phyloP scores from a whole-genome alignment of 2,888 invertebrate genomes.

The Zhengitettix transpicula region DNA sequence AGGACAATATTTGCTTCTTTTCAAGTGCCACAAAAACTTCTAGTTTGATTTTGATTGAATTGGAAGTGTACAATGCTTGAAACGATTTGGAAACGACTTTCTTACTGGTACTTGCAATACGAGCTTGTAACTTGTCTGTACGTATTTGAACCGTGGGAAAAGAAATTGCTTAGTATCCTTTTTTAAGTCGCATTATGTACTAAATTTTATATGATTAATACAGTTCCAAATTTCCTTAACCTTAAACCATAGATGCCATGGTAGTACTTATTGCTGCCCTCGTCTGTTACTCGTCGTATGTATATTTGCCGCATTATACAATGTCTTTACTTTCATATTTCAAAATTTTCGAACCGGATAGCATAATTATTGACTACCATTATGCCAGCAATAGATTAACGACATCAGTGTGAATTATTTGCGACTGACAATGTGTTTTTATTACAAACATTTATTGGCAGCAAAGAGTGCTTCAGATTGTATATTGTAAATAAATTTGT shows the following conservation, averaged over 20 bases:
- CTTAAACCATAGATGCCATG: conserved; percentile 26
- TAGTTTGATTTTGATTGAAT: no score
- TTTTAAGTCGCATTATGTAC: neutral
- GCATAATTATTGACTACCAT: no score
- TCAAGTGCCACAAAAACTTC: no score
- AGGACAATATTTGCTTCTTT: no score
- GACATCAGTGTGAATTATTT: no score
- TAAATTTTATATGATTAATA: neutral
- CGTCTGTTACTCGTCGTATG: conserved; percentile 35
- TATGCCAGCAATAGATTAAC: no score
- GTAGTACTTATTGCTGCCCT: conserved; percentile 31
- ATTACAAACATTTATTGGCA: no score
- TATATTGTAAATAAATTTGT: no score
- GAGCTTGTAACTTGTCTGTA: conserved; percentile 29
- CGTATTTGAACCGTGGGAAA: conserved; percentile 33
- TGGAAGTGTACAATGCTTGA: conserved; percentile 12
- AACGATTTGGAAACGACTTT: conserved; percentile 15
- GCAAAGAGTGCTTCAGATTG: no score
- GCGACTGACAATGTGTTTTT: no score
- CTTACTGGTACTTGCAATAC: conserved; percentile 26
- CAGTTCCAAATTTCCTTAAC: conserved; percentile 7
- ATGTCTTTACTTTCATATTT: conserved; percentile 7
- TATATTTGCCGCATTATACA: conserved; percentile 38
- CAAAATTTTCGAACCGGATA: neutral
- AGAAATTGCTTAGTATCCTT: conserved; percentile 27